Evolutionary conservation across 2,888 invertebrate genomes (phyloP), one percentile per base, ranked within the genome.

Genomic region (Sinodicranocentrus sp.): DNA sequence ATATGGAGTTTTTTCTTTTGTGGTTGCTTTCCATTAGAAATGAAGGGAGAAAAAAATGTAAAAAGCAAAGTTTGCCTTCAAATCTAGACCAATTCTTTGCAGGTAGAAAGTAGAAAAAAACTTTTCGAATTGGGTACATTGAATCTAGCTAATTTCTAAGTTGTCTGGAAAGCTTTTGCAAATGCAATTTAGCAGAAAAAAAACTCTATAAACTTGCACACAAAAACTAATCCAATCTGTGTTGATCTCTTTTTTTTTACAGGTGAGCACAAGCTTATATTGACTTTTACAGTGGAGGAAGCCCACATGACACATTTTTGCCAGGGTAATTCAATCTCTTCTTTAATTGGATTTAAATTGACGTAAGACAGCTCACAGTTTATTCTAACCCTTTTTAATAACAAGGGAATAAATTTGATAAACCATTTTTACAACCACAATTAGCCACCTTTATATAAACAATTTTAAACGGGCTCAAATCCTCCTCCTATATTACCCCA

Each of bases 221-320:
- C 2, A 15, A 28, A 71, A 71, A 57, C 33, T 57, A 71, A 54
- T 54, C 19, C 19, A 54, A 71, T 57, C 15, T 25, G 23, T 21
- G 26, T 39, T 54, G 23, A 54, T 57, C 44, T 54, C 25, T 71
- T 15, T 54, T 54, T 33, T 71, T 33, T 72, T 72, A 59, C 72
- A 72, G 72, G 57, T 72, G 72, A 43, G 72, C 59, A 23, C n/a
- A 57, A 3, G n/a, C n/a, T n/a, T n/a, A n/a, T n/a, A n/a, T n/a
- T n/a, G n/a, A n/a, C n/a, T n/a, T n/a, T n/a, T n/a, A n/a, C n/a
- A n/a, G n/a, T n/a, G n/a, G n/a, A n/a, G n/a, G n/a, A n/a, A n/a
- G n/a, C n/a, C n/a, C n/a, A n/a, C n/a, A n/a, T n/a, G n/a, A n/a
- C n/a, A n/a, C n/a, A n/a, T n/a, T n/a, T n/a, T n/a, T n/a, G n/a